phyloP scores from a whole-genome alignment of 2,888 invertebrate species.

The Silvanus unidentatus region DNA sequence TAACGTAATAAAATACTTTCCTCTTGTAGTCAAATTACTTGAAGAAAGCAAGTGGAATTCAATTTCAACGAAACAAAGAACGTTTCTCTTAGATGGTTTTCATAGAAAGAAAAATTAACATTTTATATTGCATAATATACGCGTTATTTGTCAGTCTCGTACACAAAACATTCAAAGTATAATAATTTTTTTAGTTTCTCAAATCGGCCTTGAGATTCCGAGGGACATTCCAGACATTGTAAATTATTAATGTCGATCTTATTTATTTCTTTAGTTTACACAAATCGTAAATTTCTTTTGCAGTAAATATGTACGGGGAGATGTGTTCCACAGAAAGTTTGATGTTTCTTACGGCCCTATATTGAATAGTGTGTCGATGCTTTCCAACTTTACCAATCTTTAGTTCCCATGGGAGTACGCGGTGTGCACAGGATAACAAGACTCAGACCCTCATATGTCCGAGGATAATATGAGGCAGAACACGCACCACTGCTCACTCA shows the following conservation, averaged over 20 bases:
- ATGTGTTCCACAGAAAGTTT: slow-evolving; percentile 13
- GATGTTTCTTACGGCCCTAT: slow-evolving; percentile 21
- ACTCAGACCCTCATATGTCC: slow-evolving; percentile 33
- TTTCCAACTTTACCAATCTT: slow-evolving; percentile 32
- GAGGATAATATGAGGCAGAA: slow-evolving; percentile 34
- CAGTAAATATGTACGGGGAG: background rate
- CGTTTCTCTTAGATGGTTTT: slow-evolving; percentile 6
- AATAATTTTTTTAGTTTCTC: too few species aligned
- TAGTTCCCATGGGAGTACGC: slow-evolving; percentile 26
- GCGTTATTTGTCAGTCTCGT: too few species aligned
- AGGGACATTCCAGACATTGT: too few species aligned
- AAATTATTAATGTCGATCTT: too few species aligned
- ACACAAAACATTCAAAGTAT: background rate
- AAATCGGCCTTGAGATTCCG: too few species aligned
- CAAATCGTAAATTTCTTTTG: background rate
- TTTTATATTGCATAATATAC: too few species aligned
- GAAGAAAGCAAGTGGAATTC: slow-evolving; percentile 24
- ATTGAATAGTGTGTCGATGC: slow-evolving; percentile 18
- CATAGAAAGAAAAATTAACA: too few species aligned
- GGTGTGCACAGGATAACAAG: slow-evolving; percentile 34
- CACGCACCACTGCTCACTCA: slow-evolving; percentile 22
- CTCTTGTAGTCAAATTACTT: slow-evolving; percentile 28
- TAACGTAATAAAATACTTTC: slow-evolving; percentile 27
- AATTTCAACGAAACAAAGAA: slow-evolving; percentile 26
- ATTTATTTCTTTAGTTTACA: background rate